Evolutionary conservation across 2,797 vertebrate genomes (phyloP).

Genomic region (Siniperca undulata): DNA sequence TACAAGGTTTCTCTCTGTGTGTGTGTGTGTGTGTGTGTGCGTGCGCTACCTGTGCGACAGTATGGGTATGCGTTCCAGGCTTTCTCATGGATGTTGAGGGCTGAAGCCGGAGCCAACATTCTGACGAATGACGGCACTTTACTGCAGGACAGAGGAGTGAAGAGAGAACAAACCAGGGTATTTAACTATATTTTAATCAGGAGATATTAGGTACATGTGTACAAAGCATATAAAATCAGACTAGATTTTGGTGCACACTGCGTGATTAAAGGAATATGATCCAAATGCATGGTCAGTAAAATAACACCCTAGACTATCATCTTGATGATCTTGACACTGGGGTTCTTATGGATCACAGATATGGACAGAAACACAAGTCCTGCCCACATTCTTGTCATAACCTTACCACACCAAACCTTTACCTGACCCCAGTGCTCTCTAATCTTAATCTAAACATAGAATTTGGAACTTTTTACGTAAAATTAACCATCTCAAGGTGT

Average conservation of each 20-base stretch:
- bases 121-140: slow-evolving; percentile 97
- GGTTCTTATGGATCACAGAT: background rate
- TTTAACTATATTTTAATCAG: background rate
- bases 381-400: background rate
- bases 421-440: background rate
- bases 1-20: background rate
- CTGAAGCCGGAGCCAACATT: slow-evolving; percentile 95
- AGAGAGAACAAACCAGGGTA: background rate
- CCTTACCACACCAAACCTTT: background rate
- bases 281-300: background rate
- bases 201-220: background rate
- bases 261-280: background rate
- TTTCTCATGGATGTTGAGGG: slow-evolving; percentile 98
- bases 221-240: background rate
- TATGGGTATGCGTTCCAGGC: slow-evolving; percentile 99
- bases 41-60: slow-evolving; percentile 92
- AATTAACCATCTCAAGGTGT: background rate
- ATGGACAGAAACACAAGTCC: background rate
- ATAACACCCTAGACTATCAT: background rate
- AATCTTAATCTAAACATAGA: background rate
- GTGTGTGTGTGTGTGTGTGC: slow-evolving; percentile 16
- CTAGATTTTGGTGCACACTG: background rate
- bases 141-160: slow-evolving; percentile 79
- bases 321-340: no score
- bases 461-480: background rate